Base-by-base conservation (phyloP, 2,888 invertebrate genomes). In the Neria commutata region DNA sequence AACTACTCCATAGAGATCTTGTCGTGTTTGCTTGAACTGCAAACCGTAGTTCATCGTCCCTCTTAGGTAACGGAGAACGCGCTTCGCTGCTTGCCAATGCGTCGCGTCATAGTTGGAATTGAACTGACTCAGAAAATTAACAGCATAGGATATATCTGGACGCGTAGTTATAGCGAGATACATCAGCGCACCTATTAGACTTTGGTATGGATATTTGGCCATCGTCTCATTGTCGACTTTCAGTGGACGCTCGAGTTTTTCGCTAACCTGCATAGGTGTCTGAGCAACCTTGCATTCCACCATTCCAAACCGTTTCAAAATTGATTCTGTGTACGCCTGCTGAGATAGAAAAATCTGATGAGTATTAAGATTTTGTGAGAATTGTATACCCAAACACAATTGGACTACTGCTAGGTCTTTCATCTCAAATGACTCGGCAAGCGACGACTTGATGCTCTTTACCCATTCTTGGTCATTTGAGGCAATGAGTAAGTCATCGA, bases 51-150 rank as follows among this genome's bases (percentile, higher is more conserved):
- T 42, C 11, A 58, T 23, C 16, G 61, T 63, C 33, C 58, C 58
- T 23, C 50, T 60, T 2, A 63, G 47, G 29, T 67, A 66, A 6
- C 64, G 24, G 6, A 68, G 47, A 1, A 68, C 48, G 2, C 61
- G 45, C 47, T 68, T 65, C 8, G 60, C 60, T 19, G 63, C 59
- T 24, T 58, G 58, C 64, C 66, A 68, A 34, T 66, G 60, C 21
- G 62, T 58, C 5, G 48, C 40, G 24, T 46, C 50, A 47, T 55
- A 64, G 17, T 42, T 59, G 1, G 51, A 29, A 37, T 65, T 62
- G 26, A 61, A 65, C 52, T 62, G 62, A 42, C 61, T 61, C 10
- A 61, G 17, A 37, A 56, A 46, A 24, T 33, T 55, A 23, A 57
- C 64, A 1, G 37, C 55, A 19, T 47, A 55, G 8, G 60, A 48